Base-by-base conservation (phyloP, 2,797 vertebrate species). In the Oreonectes daqikongensis region DNA sequence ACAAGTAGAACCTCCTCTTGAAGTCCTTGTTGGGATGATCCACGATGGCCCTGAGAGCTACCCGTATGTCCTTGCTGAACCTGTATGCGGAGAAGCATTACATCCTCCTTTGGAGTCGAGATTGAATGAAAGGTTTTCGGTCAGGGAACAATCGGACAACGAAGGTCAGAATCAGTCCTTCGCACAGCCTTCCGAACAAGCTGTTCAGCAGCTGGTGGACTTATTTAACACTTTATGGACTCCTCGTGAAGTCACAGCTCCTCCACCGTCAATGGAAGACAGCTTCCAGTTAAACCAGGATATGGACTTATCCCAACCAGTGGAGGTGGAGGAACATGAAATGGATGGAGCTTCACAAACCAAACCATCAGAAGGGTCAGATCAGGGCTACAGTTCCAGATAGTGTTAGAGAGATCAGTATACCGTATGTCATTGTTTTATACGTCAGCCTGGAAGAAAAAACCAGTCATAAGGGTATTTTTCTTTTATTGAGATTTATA, bases 321-420 rank as follows among this genome's bases (percentile, higher is more conserved):
- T 84, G 14, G 88, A 88, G 80, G 46, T 83, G 15, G 87, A 87
- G 5, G 88, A 90, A 22, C 78, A 68, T 1, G 87, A 83, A 30
- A 44, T 83, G 50, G 78, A 81, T 68, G 81, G 79, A 28, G 60
- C 78, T 1, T 85, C 85, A 57, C 88, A 87, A n/a, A 94, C 93
- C 61, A 92, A 89, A 60, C 92, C 89, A 7, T 94, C 89, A 1
- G 92, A 88, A 55, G 94, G 94, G 48, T 98, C 95, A 0, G 96
- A 98, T 85, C 96, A 95, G 77, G 97, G 97, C 66, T 98, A 98
- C 74, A 93, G 92, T 85, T 98, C 97, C 44, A 93, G 91, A 50
- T 87, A 89, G 53, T 55, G 53, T 55, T 26, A 26, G 11, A 15
- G 6, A 55, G 53, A 60, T 26, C 14, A 7, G 17, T 57, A 24